These are phyloP conservation scores for Colaptes auratus DNA, from an alignment of 2,113 vertebrate genomes.

Conservation along the genomic window DNA sequence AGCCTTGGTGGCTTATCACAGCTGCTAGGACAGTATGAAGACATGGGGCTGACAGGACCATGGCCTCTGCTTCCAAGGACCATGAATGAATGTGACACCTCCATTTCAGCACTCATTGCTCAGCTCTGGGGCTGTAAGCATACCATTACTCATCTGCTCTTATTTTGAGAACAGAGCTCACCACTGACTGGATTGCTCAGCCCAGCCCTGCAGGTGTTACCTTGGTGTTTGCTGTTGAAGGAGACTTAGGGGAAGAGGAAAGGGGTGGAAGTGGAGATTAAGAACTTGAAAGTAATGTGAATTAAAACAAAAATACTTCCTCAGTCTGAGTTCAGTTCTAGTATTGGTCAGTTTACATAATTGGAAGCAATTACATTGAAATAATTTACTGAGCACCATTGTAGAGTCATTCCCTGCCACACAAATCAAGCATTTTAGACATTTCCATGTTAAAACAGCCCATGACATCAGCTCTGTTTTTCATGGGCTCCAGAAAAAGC, in stretches of 20 bases:
- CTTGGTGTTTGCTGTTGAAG: neutral
- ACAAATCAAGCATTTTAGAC: neutral
- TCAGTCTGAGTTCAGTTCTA: neutral
- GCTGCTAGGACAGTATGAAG: neutral
- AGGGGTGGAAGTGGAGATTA: neutral
- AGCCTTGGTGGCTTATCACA: neutral
- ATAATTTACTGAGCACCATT: neutral
- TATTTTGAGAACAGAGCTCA: neutral
- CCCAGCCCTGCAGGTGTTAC: neutral
- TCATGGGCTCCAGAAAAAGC: conserved; percentile 18
- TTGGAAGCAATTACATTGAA: neutral
- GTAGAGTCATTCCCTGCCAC: neutral
- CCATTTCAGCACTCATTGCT: fast-evolving
- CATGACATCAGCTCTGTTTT: conserved; percentile 35
- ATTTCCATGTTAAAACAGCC: neutral
- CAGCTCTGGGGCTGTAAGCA: fast-evolving
- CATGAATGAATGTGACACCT: neutral
- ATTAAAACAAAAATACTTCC: neutral
- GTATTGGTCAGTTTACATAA: neutral
- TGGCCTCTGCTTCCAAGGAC: neutral
- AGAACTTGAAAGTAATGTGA: neutral
- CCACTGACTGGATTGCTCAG: neutral
- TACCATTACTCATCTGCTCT: neutral
- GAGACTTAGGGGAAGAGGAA: neutral
- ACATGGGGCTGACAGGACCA: neutral